Base-by-base conservation (phyloP, 2,888 invertebrate genomes). In the Sialis lutaria region DNA sequence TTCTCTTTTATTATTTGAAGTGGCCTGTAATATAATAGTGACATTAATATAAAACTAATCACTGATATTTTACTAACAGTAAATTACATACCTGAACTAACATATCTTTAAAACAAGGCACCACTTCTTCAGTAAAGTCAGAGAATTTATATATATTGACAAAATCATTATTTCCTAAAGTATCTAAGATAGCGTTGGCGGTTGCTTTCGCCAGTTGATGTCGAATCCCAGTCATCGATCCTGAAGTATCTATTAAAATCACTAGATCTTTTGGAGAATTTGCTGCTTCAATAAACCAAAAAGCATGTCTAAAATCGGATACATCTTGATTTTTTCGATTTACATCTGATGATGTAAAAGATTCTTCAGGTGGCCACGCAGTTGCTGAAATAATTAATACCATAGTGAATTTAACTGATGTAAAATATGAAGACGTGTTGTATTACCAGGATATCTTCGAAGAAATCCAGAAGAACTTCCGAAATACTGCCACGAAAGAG, bases 401-500 rank as follows among this genome's bases (percentile, higher is more conserved):
- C 22, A 22, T 22, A 22, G 22, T 22, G 4, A 22, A 22, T 4
- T n/a, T 9, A 35, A 35, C 4, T 35, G n/a, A 35, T 35, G n/a
- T 9, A 35, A 35, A 35, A 35, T 9, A 4, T 35, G 8, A 35
- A 9, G n/a, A 35, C 3, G n/a, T n/a, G n/a, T 9, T 9, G n/a
- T 9, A 35, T 13, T 43, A 82, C 95, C 96, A 63, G 97, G 98
- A 70, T 87, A 98, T 58, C 92, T 79, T 57, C 97, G 73, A 64
- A 97, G 78, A 66, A 96, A 96, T 44, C 98, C 98, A 2, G 82
- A 74, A n/a, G 92, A 84, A 47, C 93, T 92, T 45, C 97, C 95
- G 67, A 92, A 98, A 69, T 93, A 95, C 69, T 98, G 98, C 92
- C 96, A 98, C n/a, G 90, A 88, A 40, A 95, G 72, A 1, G 87